A percentile compares a stretch with the other conserved stretches of the same genome.
phyloP scores from a whole-genome alignment of 2,113 vertebrate genomes.

The Echinops telfairi region DNA sequence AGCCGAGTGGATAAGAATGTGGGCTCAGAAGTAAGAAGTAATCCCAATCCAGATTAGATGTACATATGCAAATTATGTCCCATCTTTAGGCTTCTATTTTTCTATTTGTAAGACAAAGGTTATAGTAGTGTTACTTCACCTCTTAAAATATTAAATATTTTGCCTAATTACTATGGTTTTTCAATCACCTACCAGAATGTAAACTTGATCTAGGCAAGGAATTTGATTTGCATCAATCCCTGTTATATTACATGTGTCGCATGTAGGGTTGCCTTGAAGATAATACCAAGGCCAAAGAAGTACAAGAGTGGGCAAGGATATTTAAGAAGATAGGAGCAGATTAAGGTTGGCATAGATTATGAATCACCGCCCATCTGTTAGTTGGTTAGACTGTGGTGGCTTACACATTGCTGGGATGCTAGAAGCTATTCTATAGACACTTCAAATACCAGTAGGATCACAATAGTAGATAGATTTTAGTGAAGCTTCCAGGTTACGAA shows the following conservation, averaged over 20 bases:
- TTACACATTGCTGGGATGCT: not conserved
- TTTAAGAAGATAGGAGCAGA: not conserved
- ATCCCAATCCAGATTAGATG: not conserved
- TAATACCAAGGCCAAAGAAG: not conserved
- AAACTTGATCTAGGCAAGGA: not conserved
- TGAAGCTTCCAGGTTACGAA: not conserved
- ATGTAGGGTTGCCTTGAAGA: not conserved
- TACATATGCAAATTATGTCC: not conserved
- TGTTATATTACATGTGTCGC: not conserved
- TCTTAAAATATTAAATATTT: not conserved
- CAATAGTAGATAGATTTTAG: not conserved
- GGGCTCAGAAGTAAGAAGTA: not conserved
- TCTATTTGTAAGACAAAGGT: not conserved
- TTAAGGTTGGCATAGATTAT: not conserved
- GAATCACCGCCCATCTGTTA: not conserved
- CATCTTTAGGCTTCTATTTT: not conserved
- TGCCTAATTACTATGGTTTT: not conserved
- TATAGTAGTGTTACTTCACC: not conserved
- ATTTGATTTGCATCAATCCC: not conserved
- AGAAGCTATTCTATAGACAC: not conserved
- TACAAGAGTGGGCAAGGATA: not conserved
- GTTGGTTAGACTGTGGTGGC: not conserved
- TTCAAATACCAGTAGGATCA: not conserved
- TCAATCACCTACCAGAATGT: not conserved
- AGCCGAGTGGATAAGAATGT: not conserved